Base-by-base conservation (phyloP, 1,140 invertebrate genomes). In the Tribolium madens region DNA sequence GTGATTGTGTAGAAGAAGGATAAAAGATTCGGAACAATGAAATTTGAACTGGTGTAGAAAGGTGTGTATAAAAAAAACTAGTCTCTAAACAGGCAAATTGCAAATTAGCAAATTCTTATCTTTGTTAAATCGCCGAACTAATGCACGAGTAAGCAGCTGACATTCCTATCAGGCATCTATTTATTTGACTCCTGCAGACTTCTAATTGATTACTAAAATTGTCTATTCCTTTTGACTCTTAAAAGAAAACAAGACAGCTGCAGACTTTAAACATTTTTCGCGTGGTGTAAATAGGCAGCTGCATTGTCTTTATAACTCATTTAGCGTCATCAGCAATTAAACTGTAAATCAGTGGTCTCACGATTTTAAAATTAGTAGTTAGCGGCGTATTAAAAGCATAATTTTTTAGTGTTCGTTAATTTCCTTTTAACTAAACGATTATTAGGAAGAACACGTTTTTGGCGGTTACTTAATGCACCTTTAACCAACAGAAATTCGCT, bases 321-420 rank as follows among this genome's bases (percentile, higher is more conserved):
- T 33, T 64, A 64, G 14, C 21, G n/a, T 64, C 57, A 64, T 42
- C 57, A 13, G 14, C 26, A 31, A 64, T 64, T 64, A 64, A 64
- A 64, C 12, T 14, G 21, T 64, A 64, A 64, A 64, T 64, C 57
- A 13, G 21, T 33, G 21, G 57, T 33, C 57, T 12, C 26, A 13
- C 57, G 21, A 64, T 64, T 64, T 33, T 33, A 31, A 64, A 64
- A 33, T 64, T 64, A 64, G 21, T 64, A 31, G 57, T 33, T 33
- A 14, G 3, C 57, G 57, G 57, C 57, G 14, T 14, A 64, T 15
- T 64, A 64, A 64, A 64, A 21, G 21, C 57, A 64, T 33, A 0
- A 4, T 42, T 42, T 36, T 42, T 42, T 42, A 26, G 36, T 42
- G 36, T 42, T 42, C n/a, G 4, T 42, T 42, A 42, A 42, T 42